Conservation (phyloP, 2,113 vertebrate species). For the Embiotoca jacksoni region DNA sequence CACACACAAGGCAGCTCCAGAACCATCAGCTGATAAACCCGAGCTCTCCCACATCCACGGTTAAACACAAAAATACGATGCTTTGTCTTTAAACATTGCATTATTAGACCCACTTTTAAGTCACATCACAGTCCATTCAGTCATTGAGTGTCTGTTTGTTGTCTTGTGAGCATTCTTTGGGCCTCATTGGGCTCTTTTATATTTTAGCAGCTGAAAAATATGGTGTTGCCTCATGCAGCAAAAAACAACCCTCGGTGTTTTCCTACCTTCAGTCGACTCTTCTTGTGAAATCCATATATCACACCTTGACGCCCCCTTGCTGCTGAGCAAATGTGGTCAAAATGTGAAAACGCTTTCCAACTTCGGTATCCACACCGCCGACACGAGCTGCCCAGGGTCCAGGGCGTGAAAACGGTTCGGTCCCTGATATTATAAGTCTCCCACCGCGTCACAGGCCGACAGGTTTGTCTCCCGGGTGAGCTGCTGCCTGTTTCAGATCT, state of each 20-base stretch:
- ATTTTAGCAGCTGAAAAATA: not conserved
- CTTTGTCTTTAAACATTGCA: not conserved
- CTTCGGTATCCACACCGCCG: too few relatives aligned
- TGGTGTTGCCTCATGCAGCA: not conserved
- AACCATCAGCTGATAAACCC: not conserved
- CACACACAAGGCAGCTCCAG: slow-evolving; percentile 24
- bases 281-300: slow-evolving; percentile 64
- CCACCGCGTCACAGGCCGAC: slow-evolving; percentile 1
- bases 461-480: not conserved
- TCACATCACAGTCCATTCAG: too few relatives aligned
- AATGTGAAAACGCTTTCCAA: slow-evolving; percentile 8
- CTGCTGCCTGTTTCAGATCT: not conserved
- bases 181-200: not conserved
- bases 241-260: not conserved
- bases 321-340: slow-evolving; percentile 22
- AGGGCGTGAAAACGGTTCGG: slow-evolving; percentile 36
- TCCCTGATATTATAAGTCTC: not conserved
- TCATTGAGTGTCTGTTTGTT: too few relatives aligned
- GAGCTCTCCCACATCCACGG: not conserved
- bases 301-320: slow-evolving; percentile 45
- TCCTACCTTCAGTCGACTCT: slow-evolving; percentile 68
- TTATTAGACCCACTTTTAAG: too few relatives aligned
- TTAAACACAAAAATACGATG: not conserved
- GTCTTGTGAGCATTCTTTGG: not conserved
- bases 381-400: slow-evolving; percentile 15